Base-by-base conservation (phyloP, 1,140 invertebrate genomes). In the Zophobas morio region DNA sequence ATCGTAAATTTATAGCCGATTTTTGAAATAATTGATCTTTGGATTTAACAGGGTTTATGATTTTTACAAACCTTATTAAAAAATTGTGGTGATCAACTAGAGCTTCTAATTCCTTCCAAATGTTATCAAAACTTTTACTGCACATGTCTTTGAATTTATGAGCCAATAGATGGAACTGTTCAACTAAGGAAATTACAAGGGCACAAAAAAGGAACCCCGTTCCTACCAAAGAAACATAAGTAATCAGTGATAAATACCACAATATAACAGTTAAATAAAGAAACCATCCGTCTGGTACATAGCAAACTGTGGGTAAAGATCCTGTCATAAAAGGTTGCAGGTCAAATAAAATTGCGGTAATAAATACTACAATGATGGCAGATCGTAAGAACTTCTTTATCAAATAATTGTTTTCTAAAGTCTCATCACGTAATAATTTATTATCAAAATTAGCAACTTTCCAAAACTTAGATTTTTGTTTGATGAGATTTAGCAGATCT, bases 261-360 rank as follows among this genome's bases (percentile, higher is more conserved):
- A 54, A 54, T 34, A 54, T 8, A 5, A 20, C 53, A 54, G 53
- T 54, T 1, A 54, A 4, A 32, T 34, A 54, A 54, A 34, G 33
- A 33, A 32, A 54, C 53, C 53, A 54, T 54, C 53, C 53, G 2
- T 32, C 20, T 5, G 53, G 53, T 34, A 54, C 53, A 33, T 54
- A 54, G 35, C 53, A 54, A 8, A 32, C 53, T 33, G 53, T 54
- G 0, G 20, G 20, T 20, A 20, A 20, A 20, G 20, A 20, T 20
- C 20, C 20, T 20, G 20, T 20, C 20, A 20, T 20, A 20, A 20
- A 20, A 20, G 20, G 20, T 20, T 20, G 20, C 20, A 20, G 20
- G 20, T 20, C 20, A 20, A 20, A 20, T 20, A 20, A 20, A 20
- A 20, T 20, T 20, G 20, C 20, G 20, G 20, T 20, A 20, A 20